Evolutionary conservation across 2,797 vertebrate species (phyloP).

Genomic region (Sylvilagus floridanus): DNA sequence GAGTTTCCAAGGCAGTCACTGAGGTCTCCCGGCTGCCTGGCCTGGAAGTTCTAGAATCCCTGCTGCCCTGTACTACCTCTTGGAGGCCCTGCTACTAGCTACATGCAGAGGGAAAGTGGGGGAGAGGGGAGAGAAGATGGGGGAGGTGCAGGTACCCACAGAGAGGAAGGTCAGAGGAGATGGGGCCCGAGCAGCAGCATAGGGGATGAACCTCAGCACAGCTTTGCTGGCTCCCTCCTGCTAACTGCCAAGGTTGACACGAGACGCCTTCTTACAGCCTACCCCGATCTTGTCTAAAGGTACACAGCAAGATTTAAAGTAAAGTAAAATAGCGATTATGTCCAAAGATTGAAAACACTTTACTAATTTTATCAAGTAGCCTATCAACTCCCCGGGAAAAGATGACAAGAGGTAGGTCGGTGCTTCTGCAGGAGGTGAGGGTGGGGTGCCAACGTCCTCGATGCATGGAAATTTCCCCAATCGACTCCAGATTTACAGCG

Average conservation of each 20-base stretch:
- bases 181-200: not conserved
- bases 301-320: not conserved
- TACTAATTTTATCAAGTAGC: not conserved
- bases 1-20: slow-evolving; percentile 77
- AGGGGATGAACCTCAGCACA: not conserved
- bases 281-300: not conserved
- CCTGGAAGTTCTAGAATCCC: not conserved
- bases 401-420: not conserved
- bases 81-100: not conserved
- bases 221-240: not conserved
- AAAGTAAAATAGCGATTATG: not conserved
- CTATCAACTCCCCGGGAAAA: not conserved
- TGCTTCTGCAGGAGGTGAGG: not conserved
- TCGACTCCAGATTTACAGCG: not conserved
- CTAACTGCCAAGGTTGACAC: not conserved
- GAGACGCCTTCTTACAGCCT: not conserved
- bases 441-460: not conserved
- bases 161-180: accelerated
- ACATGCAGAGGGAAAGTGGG: not conserved
- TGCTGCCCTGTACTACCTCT: not conserved
- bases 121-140: accelerated
- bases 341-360: slow-evolving; percentile 31
- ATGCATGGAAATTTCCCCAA: not conserved
- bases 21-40: not conserved
- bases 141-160: accelerated